Evolutionary conservation across 2,797 vertebrate genomes (phyloP).

Genomic region (Gila robusta): DNA sequence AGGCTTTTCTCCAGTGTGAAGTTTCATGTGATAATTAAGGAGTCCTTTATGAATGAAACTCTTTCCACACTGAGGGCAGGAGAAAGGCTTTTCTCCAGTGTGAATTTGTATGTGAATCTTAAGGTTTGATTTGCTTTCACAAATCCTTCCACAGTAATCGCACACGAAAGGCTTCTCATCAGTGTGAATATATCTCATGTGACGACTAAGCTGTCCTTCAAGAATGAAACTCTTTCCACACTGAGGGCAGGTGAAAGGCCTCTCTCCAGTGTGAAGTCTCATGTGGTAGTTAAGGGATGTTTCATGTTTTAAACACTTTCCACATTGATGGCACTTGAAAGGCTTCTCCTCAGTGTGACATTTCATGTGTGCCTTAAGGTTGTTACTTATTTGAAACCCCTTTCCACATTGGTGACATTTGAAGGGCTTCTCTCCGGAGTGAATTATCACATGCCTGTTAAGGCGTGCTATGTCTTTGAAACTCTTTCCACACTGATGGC

Average conservation of each 20-base stretch:
- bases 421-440: slow-evolving; percentile 19
- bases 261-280: slow-evolving; percentile 29
- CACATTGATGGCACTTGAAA: slow-evolving; percentile 30
- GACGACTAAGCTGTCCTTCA: slow-evolving; percentile 23
- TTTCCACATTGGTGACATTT: slow-evolving; percentile 25
- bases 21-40: slow-evolving; percentile 23
- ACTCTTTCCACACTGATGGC: slow-evolving; percentile 7
- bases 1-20: slow-evolving; percentile 25
- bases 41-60: slow-evolving; percentile 31
- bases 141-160: slow-evolving; percentile 18
- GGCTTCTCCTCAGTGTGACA: slow-evolving; percentile 18
- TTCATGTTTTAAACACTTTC: slow-evolving; percentile 28
- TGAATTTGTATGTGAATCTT: slow-evolving; percentile 17
- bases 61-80: slow-evolving; percentile 12
- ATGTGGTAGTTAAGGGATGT: slow-evolving; percentile 28
- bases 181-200: slow-evolving; percentile 5
- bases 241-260: slow-evolving; percentile 21
- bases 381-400: slow-evolving; percentile 21
- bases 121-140: slow-evolving; percentile 19
- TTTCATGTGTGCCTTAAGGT: slow-evolving; percentile 14
- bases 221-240: slow-evolving; percentile 33
- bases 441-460: slow-evolving; percentile 10
- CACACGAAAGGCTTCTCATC: slow-evolving; percentile 12
- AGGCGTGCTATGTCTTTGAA: slow-evolving; percentile 18
- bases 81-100: slow-evolving; percentile 18